phyloP scores from a whole-genome alignment of 2,888 invertebrate species.

The Agriopis marginaria region DNA sequence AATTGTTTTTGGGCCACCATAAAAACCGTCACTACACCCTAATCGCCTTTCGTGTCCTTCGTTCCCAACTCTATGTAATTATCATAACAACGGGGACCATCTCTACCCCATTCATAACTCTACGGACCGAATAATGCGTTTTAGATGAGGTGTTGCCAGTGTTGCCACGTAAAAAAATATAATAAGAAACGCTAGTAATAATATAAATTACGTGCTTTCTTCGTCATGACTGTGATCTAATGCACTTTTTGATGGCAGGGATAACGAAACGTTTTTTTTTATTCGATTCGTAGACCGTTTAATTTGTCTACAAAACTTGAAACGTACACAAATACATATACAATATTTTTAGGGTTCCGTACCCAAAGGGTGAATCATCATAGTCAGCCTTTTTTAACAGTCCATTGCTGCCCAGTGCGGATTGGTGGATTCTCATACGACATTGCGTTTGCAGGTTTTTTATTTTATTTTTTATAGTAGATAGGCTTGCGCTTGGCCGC shows the following conservation, averaged over 20 bases:
- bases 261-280: too few relatives aligned
- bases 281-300: too few relatives aligned
- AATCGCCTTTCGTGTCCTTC: not conserved
- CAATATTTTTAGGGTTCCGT: too few relatives aligned
- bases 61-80: slow-evolving; percentile 46
- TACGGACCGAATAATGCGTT: slow-evolving; percentile 58
- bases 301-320: too few relatives aligned
- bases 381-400: too few relatives aligned
- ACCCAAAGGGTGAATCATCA: too few relatives aligned
- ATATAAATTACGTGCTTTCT: slow-evolving; percentile 25
- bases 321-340: too few relatives aligned
- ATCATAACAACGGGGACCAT: slow-evolving; percentile 47
- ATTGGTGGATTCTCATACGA: too few relatives aligned
- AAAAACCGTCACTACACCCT: not conserved
- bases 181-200: slow-evolving; percentile 23
- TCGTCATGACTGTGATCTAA: slow-evolving; percentile 2
- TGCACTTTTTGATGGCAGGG: not conserved
- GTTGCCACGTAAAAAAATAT: slow-evolving; percentile 44
- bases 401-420: too few relatives aligned
- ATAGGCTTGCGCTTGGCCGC: too few relatives aligned
- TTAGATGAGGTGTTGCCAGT: slow-evolving; percentile 59
- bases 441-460: too few relatives aligned
- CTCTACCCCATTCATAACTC: slow-evolving; percentile 33
- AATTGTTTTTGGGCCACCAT: not conserved
- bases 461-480: too few relatives aligned